These are phyloP conservation scores for Zaprionus ghesquierei DNA, from an alignment of 1,140 invertebrate species.

Conservation along the genomic window DNA sequence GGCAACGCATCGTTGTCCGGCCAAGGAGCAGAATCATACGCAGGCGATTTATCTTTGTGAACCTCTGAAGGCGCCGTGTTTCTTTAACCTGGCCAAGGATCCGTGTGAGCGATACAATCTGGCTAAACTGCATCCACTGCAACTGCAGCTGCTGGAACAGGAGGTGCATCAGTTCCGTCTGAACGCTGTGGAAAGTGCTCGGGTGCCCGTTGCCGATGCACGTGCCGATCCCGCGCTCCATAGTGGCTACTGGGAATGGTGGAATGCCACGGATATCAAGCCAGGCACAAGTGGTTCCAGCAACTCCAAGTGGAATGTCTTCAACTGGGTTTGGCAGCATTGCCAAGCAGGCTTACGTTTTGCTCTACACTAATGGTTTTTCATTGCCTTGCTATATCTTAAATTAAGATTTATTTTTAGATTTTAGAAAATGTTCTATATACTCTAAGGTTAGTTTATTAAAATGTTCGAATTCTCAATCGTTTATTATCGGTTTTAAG, in stretches of 20 bases:
- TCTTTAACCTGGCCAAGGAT: constrained; percentile 89
- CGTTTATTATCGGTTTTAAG: not conserved
- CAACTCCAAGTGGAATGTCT: not conserved
- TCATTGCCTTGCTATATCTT: not conserved
- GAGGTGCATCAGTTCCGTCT: constrained; percentile 56
- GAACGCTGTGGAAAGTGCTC: constrained; percentile 37
- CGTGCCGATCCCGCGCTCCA: constrained; percentile 54
- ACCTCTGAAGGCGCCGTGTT: constrained; percentile 85
- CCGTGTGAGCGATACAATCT: constrained; percentile 91
- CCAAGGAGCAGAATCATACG: constrained; percentile 25
- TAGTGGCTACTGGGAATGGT: constrained; percentile 69
- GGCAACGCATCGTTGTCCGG: constrained; percentile 82
- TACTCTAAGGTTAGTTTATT: not conserved
- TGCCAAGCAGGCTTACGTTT: not conserved
- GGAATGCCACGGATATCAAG: constrained; percentile 46
- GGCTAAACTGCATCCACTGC: constrained; percentile 78
- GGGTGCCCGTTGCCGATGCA: constrained; percentile 35
- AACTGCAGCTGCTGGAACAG: constrained; percentile 54
- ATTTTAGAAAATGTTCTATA: not conserved
- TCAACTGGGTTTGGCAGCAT: constrained; percentile 1
- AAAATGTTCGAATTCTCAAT: not conserved
- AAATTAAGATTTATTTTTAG: not conserved
- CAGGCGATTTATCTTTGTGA: constrained; percentile 63
- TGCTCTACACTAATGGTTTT: not conserved
- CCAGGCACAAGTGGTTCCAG: not conserved